Evolutionary conservation across 2,888 invertebrate species (phyloP), one percentile per base, ranked within the genome.

Genomic region (Latheticus oryzae): DNA sequence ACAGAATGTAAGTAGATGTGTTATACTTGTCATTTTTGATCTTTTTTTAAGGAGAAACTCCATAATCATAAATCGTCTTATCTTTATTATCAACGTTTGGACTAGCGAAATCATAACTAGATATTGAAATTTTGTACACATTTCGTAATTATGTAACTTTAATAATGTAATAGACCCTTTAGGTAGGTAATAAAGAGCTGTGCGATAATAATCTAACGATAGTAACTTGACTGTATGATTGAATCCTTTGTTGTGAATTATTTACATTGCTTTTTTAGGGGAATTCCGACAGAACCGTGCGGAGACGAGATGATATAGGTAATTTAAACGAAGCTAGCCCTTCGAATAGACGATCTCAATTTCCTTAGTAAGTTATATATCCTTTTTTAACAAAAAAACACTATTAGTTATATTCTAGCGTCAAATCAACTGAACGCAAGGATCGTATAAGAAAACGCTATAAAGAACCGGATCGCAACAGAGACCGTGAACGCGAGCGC

Each of bases 361-460:
- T 71, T 62, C 62, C 70, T 40, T 73, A 67, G 74, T 74, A 65
- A 69, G 73, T 70, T 26, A 26, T 7, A 23, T 35, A 32, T 23
- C 13, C 12, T 19, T 7, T 11, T 2, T 9, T 9, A 5, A 16
- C 15, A 16, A 38, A 5, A 13, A 9, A 24, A 15, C 16, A 38
- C 8, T 16, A n/a, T 32, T 4, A 32, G 12, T 17, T 5, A 35
- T 48, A 24, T 47, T 35, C 28, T 12, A 58, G 58, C 15, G 53
- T 50, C 2, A 72, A 72, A 62, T 26, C 30, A 9, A 61, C 55
- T 64, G 77, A 77, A 58, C 64, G 76, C 45, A 76, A 74, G 47
- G 77, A 78, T 38, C 69, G 76, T 30, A 61, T 76, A 15, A 65
- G 76, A 17, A 78, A 77, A 60, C 69, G 76, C 7, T 78, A 73